Evolutionary conservation across 2,888 invertebrate genomes (phyloP).

Genomic region (Drosophila dives): DNA sequence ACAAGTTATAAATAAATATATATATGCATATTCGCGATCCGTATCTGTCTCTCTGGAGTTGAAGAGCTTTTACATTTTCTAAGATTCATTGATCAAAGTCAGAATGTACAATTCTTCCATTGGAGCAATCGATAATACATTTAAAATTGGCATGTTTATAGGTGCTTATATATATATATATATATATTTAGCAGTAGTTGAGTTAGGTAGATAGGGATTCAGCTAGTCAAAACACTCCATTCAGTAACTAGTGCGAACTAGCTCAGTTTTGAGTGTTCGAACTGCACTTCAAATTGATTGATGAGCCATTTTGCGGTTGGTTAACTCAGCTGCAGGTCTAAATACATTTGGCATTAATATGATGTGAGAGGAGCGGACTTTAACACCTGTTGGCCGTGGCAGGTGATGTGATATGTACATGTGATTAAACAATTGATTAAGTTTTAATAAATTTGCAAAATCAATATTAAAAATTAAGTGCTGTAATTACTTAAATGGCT

Average conservation of each 20-base stretch:
- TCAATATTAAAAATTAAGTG: constrained; percentile 81
- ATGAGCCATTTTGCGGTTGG: constrained; percentile 1
- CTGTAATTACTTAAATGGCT: constrained; percentile 79
- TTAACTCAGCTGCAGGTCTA: background rate
- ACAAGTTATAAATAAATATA: no score
- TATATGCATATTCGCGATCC: background rate
- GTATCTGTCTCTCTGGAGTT: background rate
- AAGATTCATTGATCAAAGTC: background rate
- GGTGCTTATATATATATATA: background rate
- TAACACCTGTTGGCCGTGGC: constrained; percentile 29
- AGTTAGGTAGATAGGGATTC: background rate
- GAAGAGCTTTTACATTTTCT: background rate
- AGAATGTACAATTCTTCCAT: background rate
- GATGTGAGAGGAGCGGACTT: background rate
- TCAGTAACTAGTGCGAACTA: background rate
- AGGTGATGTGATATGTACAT: constrained; percentile 21
- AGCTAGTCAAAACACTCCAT: background rate
- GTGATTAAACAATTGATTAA: constrained; percentile 78
- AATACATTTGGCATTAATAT: background rate
- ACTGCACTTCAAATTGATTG: constrained; percentile 3
- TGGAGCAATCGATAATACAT: background rate
- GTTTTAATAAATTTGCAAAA: constrained; percentile 80
- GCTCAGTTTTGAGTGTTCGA: background rate
- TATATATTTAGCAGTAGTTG: background rate
- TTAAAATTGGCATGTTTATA: background rate